Percentiles rank a stretch among this genome's conserved stretches.
phyloP scores from a whole-genome alignment of 1,140 invertebrate species.

The Sarcophaga bullata region DNA sequence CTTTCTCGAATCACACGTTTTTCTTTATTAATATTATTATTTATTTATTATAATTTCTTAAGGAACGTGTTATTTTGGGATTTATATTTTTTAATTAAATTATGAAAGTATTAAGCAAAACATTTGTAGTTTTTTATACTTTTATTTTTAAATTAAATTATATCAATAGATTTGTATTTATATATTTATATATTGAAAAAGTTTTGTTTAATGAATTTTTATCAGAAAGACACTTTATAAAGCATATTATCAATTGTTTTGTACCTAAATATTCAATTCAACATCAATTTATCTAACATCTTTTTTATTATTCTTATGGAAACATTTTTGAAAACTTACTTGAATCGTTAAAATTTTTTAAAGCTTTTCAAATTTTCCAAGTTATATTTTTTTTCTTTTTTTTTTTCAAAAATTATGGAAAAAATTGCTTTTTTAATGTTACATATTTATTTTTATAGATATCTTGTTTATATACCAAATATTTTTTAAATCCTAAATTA shows the following conservation, averaged over 20 bases:
- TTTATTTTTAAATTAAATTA: background rate
- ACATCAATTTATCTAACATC: slow-evolving; percentile 1
- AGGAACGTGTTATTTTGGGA: background rate
- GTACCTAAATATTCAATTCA: background rate
- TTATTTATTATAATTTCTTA: background rate
- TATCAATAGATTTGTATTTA: background rate
- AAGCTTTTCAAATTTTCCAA: slow-evolving; percentile 21
- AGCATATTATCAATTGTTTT: slow-evolving; percentile 12
- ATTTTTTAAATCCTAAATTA: background rate
- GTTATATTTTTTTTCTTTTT: background rate
- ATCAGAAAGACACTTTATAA: slow-evolving; percentile 18
- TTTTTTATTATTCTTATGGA: slow-evolving; percentile 19
- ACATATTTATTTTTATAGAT: slow-evolving; percentile 2
- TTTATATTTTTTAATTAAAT: background rate
- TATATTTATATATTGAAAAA: background rate
- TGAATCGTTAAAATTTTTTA: slow-evolving; percentile 14
- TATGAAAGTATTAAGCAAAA: background rate
- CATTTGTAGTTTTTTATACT: background rate
- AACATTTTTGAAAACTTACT: slow-evolving; percentile 33
- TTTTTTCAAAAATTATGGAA: slow-evolving; percentile 31
- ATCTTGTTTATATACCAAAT: background rate
- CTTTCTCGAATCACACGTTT: slow-evolving; percentile 5
- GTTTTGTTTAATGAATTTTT: slow-evolving; percentile 18
- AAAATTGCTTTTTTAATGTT: background rate
- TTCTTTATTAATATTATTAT: background rate